Base-by-base conservation (phyloP, 2,888 invertebrate species). In the Bombyx huttoni region DNA sequence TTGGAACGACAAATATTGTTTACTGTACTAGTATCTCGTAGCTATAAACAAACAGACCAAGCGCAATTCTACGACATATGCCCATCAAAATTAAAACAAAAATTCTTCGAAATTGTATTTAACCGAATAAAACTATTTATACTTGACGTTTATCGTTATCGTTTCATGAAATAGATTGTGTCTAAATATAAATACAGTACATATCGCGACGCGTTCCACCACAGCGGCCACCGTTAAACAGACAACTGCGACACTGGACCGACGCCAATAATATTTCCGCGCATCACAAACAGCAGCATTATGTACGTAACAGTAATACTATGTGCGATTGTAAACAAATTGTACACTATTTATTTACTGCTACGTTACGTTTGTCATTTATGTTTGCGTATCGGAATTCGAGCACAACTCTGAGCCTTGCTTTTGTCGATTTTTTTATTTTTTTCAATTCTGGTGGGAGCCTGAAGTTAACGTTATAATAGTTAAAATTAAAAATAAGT, bases 201-300 rank as follows among this genome's bases (percentile, higher is more conserved):
- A 66, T 64, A 67, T 66, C 66, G 64, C 58, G 64, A 61, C 61
- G 58, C 58, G 58, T 62, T 60, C 40, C 40, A 40, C 40, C 8
- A 60, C 60, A 56, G 56, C 47, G n/a, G 49, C 47, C 47, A 58
- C 59, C 60, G 60, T 61, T 40, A 58, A 61, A 60, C 53, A 56
- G 63, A 65, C 68, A 68, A 67, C 63, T 68, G 67, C 53, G 54
- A 55, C 40, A 53, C 59, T 71, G 73, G 73, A 64, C 47, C 34
- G 12, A 49, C 55, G 73, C 73, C 73, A 73, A 67, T 61, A 60
- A 67, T 65, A 62, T 65, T 61, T 68, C 59, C 64, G 62, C 66
- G 62, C 64, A 63, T 62, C 64, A 63, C 63, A 64, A 54, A 60
- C 58, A 53, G 54, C 34, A 51, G 49, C 47, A 51, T 52, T 53